phyloP scores from a whole-genome alignment of 2,113 vertebrate genomes.

The Mystacornis crossleyi region DNA sequence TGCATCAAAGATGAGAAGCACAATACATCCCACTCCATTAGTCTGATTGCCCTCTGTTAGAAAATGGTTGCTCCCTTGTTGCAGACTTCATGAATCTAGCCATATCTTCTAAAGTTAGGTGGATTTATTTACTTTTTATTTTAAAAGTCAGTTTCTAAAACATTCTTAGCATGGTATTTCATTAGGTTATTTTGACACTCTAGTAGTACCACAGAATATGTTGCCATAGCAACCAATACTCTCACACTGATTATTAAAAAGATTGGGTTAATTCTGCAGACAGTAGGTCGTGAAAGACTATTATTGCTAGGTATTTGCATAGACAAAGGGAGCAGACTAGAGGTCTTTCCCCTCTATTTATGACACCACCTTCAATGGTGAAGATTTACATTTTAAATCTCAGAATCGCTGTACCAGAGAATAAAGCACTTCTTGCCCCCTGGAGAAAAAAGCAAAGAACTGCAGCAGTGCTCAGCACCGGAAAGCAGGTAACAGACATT shows the following conservation, averaged over 20 bases:
- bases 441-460: slow-evolving; percentile 20
- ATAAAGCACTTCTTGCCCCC: slow-evolving; percentile 8
- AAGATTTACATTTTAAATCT: background rate
- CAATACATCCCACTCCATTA: background rate
- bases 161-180: slow-evolving; percentile 13
- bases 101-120: background rate
- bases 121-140: slow-evolving; percentile 23
- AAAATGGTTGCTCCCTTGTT: background rate
- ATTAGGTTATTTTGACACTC: slow-evolving; percentile 48
- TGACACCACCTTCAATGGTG: background rate
- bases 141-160: background rate
- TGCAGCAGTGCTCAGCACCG: background rate
- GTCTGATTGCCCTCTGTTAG: background rate
- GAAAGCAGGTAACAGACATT: background rate
- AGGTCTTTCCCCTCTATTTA: background rate
- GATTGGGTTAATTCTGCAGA: slow-evolving; percentile 3
- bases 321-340: background rate
- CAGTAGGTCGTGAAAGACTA: background rate
- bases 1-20: background rate
- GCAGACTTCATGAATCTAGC: background rate
- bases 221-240: slow-evolving; percentile 44
- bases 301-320: background rate
- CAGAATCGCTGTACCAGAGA: background rate
- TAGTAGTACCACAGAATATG: slow-evolving; percentile 4
- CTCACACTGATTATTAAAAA: slow-evolving; percentile 31